Evolutionary conservation across 2,888 invertebrate species (phyloP).

Genomic region (Drosophila mayaguana): DNA sequence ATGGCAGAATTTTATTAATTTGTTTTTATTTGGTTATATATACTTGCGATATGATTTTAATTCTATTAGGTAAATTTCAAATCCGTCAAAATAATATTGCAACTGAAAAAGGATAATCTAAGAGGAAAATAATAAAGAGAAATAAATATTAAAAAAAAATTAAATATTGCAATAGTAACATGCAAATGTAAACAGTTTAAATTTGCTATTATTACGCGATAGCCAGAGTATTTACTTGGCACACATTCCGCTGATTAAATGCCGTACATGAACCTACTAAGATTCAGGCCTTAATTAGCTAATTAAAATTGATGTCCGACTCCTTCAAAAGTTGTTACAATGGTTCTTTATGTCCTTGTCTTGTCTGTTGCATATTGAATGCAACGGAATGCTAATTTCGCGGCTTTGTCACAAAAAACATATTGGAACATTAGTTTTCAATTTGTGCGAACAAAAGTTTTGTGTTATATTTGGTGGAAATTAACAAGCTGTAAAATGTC

Average conservation of each 20-base stretch:
- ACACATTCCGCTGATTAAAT: neutral
- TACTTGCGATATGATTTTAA: neutral
- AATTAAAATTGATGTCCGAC: constrained; percentile 20
- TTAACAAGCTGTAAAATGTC: constrained; percentile 45
- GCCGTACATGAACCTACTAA: neutral
- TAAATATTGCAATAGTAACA: too few species aligned
- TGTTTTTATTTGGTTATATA: too few species aligned
- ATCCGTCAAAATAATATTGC: neutral
- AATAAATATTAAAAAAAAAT: too few species aligned
- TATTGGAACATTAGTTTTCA: constrained; percentile 58
- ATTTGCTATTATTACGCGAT: neutral
- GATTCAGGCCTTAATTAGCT: constrained; percentile 25
- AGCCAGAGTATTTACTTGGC: neutral
- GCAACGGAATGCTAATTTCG: constrained; percentile 34
- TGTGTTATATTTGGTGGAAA: constrained; percentile 17
- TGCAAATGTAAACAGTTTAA: too few species aligned
- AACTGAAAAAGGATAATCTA: too few species aligned
- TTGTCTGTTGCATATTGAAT: constrained; percentile 20
- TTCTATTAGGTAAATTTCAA: neutral
- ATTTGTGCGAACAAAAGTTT: constrained; percentile 42
- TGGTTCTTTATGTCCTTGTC: neutral
- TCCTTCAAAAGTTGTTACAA: constrained; percentile 1
- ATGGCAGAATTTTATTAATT: too few species aligned
- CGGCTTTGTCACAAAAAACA: constrained; percentile 46
- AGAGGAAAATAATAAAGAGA: too few species aligned